Evolutionary conservation across 1,140 invertebrate genomes (phyloP).

Genomic region (Delia radicum): DNA sequence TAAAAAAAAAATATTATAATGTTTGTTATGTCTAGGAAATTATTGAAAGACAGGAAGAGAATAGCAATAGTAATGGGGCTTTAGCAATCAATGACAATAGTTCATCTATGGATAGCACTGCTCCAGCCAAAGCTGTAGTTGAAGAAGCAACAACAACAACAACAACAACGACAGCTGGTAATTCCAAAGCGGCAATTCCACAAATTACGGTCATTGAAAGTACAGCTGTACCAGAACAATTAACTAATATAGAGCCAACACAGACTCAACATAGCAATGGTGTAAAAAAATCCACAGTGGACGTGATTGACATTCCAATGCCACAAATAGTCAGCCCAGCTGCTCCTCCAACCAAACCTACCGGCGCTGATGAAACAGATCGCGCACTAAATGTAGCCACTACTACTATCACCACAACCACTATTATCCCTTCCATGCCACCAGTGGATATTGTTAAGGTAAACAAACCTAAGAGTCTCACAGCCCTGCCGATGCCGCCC

Average conservation of each 20-base stretch:
- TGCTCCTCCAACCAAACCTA: neutral
- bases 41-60: slow-evolving; percentile 62
- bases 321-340: slow-evolving; percentile 43
- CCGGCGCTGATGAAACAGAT: slow-evolving; percentile 38
- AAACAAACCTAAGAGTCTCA: slow-evolving; percentile 65
- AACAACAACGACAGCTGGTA: neutral
- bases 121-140: slow-evolving; percentile 32
- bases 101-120: slow-evolving; percentile 42
- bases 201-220: neutral
- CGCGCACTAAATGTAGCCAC: slow-evolving; percentile 27
- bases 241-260: slow-evolving; percentile 3
- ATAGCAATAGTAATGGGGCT: slow-evolving; percentile 53
- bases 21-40: slow-evolving; percentile 59
- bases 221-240: neutral
- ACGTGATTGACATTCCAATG: slow-evolving; percentile 66
- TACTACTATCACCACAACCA: neutral
- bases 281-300: slow-evolving; percentile 54
- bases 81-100: slow-evolving; percentile 50
- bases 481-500: slow-evolving; percentile 80
- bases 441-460: neutral
- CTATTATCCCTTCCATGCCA: too few relatives aligned
- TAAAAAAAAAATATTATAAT: neutral
- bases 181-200: neutral
- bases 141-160: neutral
- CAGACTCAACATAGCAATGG: slow-evolving; percentile 32